Base-by-base conservation (phyloP, 2,113 vertebrate genomes). In the Hypomesus transpacificus region DNA sequence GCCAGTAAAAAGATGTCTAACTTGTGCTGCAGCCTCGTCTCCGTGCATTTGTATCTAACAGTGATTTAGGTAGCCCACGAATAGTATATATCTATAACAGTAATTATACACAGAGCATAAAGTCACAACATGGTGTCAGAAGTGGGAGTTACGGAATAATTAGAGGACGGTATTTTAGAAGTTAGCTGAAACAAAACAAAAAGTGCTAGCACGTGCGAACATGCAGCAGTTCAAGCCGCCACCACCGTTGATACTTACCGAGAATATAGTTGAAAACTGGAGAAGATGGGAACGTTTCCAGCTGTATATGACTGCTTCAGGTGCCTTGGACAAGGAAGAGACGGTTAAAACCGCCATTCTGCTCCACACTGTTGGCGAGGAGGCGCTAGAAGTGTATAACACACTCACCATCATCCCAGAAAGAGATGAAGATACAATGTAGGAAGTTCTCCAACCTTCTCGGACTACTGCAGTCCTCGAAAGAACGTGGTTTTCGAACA, bases 221-320 rank as follows among this genome's bases (percentile, higher is more conserved):
- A 58, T 58, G 56, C 52, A 68, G n/a, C 39, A 34, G 67, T 14
- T 73, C 28, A 77, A 57, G 26, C 72, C 26, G 11, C 70, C 63
- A 8, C 57, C 66, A n/a, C 58, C 16, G 9, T 22, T 75, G 5
- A 51, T 62, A n/a, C 46, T 74, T 2, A 56, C 39, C 0, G 66
- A 73, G 9, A 78, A 59, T 39, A 0, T 81, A 3, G 69, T 65
- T 13, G 75, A 78, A 66, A 81, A 78, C 22, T 76, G 73, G 70
- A 39, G 61, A 2, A 75, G 71, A 59, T 80, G 53, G 77, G 68
- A 80, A 28, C 22, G 64, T 0, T 77, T 80, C 24, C n/a, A 16
- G 3, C 69, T 78, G 50, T 75, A 82, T 11, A 66, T 73, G 61
- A 31, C 3, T 3, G 68, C 75, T 9, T 51, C 64, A 11, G 75